Conservation (phyloP, 2,797 vertebrate genomes). For the Onychomys arenicola region DNA sequence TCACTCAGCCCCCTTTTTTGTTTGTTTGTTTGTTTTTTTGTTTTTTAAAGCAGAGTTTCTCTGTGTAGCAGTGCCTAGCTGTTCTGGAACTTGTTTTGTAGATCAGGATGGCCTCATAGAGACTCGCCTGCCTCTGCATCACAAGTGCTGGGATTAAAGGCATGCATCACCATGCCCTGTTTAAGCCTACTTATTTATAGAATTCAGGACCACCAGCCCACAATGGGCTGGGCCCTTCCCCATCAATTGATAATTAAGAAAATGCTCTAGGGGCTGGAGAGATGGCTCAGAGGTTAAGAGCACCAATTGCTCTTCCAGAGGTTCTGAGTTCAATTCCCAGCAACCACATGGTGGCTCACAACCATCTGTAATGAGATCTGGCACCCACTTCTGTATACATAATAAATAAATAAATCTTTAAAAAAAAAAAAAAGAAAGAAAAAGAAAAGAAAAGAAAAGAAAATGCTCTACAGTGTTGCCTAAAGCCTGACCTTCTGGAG, state of each 20-base stretch:
- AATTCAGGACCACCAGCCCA: too few relatives aligned
- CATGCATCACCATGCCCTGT: not conserved
- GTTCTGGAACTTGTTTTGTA: not conserved
- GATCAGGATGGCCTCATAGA: not conserved
- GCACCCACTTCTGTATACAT: too few relatives aligned
- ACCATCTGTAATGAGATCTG: too few relatives aligned
- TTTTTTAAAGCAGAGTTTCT: not conserved
- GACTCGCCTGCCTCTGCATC: not conserved
- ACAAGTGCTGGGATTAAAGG: not conserved
- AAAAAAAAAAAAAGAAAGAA: too few relatives aligned
- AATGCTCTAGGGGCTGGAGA: too few relatives aligned
- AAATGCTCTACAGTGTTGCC: not conserved
- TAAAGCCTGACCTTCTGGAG: not conserved
- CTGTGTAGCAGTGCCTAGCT: not conserved
- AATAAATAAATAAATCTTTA: too few relatives aligned
- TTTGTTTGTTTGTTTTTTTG: not conserved
- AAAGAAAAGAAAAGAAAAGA: too few relatives aligned
- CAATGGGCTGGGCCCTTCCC: not conserved
- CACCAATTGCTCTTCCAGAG: too few relatives aligned
- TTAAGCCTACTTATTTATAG: not conserved
- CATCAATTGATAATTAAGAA: not conserved
- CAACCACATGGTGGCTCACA: too few relatives aligned
- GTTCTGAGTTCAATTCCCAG: too few relatives aligned
- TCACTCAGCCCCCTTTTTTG: not conserved
- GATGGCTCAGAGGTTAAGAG: too few relatives aligned